phyloP scores from a whole-genome alignment of 2,797 vertebrate genomes.

The Chaenodraco wilsoni region DNA sequence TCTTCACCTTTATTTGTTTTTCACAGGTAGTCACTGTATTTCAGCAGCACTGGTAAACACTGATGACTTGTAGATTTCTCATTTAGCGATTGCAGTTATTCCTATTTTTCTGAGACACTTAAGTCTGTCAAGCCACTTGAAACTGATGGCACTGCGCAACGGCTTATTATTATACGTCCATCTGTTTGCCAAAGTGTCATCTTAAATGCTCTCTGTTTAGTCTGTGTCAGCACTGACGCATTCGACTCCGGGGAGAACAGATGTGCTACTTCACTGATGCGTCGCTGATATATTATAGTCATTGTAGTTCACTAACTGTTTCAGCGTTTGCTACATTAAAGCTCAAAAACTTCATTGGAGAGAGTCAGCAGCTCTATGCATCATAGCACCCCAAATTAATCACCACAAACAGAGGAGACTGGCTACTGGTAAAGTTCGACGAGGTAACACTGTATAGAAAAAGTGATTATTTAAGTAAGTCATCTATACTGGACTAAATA shows the following conservation, averaged over 20 bases:
- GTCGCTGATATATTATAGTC: conserved; percentile 47
- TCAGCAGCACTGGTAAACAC: conserved; percentile 14
- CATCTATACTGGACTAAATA: neutral
- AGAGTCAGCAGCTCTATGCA: conserved; percentile 19
- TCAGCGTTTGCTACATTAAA: conserved; percentile 15
- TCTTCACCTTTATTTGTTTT: conserved; percentile 10
- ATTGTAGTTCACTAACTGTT: conserved; percentile 32
- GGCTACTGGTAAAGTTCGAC: neutral
- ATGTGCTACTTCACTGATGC: conserved; percentile 45
- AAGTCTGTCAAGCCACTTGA: conserved; percentile 40
- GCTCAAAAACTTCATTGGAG: neutral
- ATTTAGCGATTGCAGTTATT: conserved; percentile 25
- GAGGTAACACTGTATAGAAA: neutral
- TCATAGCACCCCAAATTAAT: conserved; percentile 10
- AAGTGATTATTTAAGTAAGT: neutral
- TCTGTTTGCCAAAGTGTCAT: conserved; percentile 52
- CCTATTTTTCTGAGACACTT: conserved; percentile 11
- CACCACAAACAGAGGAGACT: neutral
- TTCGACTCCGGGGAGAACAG: conserved; percentile 47
- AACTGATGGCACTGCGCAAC: conserved; percentile 29
- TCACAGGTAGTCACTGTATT: conserved; percentile 35
- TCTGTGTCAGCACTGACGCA: conserved; percentile 36
- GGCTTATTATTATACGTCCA: conserved; percentile 58
- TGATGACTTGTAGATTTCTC: conserved; percentile 32
- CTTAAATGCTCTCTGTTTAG: conserved; percentile 15